Base-by-base conservation (phyloP, 2,113 vertebrate species). In the Pelodiscus sinensis region DNA sequence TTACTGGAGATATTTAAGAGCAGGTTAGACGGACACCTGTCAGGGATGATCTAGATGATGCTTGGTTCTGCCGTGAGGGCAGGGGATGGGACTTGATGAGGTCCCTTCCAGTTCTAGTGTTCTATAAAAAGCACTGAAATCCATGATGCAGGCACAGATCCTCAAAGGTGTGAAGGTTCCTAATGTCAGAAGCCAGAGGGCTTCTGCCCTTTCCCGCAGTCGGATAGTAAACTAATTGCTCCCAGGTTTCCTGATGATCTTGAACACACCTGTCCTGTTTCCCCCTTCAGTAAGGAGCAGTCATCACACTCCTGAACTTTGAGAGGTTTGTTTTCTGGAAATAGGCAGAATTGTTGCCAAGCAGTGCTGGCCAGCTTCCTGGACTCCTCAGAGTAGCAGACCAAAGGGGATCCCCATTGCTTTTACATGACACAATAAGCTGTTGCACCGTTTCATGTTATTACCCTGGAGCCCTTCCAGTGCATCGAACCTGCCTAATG, bases 161-260 rank as follows among this genome's bases (percentile, higher is more conserved):
- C 29, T 65, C 62, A 65, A 44, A 91, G 92, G 95, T 87, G 81
- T 56, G 25, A 5, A 44, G 44, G 44, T 6, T 44, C 44, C 44
- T 44, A 44, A 29, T 89, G 85, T 52, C 90, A 90, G n/a, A 89
- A 95, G 87, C 0, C 0, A 85, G 21, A 82, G 90, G 85, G 81
- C 71, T 92, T 89, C 65, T 80, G 29, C 29, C 88, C 65, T 90
- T 96, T 81, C 86, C 89, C 85, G 82, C 57, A 95, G 92, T 95
- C 96, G 92, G 22, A 92, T 60, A 75, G 80, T 93, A 75, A 90
- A 92, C 87, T 94, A 96, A 95, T 96, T 93, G 92, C 89, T 94
- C 90, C 19, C 1, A 8, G 88, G 83, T 94, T 97, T 87, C 78
- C 96, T 91, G 90, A 96, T 96, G 92, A 94, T 96, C 92, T 96